Percentiles rank a stretch among this genome's conserved stretches.
Evolutionary conservation across 2,797 vertebrate genomes (phyloP).

Genomic region (Oreonectes daqikongensis): DNA sequence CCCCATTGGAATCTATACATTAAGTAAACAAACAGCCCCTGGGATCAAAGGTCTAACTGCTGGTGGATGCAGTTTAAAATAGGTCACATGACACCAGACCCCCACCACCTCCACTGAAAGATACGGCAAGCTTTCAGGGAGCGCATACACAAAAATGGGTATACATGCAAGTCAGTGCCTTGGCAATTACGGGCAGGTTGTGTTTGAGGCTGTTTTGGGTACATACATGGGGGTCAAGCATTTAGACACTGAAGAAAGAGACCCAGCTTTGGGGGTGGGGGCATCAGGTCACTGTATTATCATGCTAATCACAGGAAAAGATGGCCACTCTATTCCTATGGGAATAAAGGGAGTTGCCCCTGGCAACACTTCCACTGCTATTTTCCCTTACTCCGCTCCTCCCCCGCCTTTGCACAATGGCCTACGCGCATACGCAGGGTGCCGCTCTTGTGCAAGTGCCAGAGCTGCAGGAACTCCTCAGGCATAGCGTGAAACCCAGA

Average conservation of each 20-base stretch:
- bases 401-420: constrained; percentile 66
- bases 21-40: not conserved
- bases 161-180: constrained; percentile 42
- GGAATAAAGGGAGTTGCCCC: not conserved
- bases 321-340: not conserved
- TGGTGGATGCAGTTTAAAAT: constrained; percentile 13
- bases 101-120: not conserved
- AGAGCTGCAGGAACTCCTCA: constrained; percentile 95
- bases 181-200: constrained; percentile 40
- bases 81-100: not conserved
- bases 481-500: constrained; percentile 95
- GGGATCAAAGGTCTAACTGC: constrained; percentile 6
- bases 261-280: constrained; percentile 16
- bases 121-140: not conserved
- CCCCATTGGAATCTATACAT: not conserved
- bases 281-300: constrained; percentile 34
- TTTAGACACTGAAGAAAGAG: constrained; percentile 21
- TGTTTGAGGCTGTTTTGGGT: constrained; percentile 10
- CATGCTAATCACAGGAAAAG: constrained; percentile 47
- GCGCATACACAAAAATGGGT: constrained; percentile 6
- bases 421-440: constrained; percentile 85
- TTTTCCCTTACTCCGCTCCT: constrained; percentile 7
- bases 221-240: constrained; percentile 22
- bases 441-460: constrained; percentile 93
- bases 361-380: constrained; percentile 16